Percentiles rank a stretch among this genome's conserved stretches.
phyloP scores from a whole-genome alignment of 2,888 invertebrate species.

The Diaphora mendica region DNA sequence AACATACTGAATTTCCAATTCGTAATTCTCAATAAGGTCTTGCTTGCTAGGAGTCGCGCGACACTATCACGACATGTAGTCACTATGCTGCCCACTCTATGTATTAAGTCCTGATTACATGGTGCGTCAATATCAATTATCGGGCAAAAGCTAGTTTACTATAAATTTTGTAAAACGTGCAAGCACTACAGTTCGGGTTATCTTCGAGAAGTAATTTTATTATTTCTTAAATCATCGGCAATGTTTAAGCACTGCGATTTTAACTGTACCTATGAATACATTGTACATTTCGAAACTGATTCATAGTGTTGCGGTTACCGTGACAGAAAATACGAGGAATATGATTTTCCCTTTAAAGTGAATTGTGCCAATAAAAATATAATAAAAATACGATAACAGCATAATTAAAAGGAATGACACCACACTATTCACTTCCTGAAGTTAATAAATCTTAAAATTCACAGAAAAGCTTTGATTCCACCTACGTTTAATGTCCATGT shows the following conservation, averaged over 20 bases:
- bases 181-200: neutral
- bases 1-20: constrained; percentile 53
- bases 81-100: constrained; percentile 67
- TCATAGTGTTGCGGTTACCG: neutral
- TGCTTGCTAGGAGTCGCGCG: constrained; percentile 62
- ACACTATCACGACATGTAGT: constrained; percentile 72
- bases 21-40: constrained; percentile 71
- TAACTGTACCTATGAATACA: neutral
- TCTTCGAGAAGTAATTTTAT: neutral
- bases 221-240: neutral
- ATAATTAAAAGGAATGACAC: neutral
- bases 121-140: neutral
- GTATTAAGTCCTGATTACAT: constrained; percentile 51
- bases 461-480: constrained; percentile 20
- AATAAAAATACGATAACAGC: neutral
- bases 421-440: neutral
- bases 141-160: no score
- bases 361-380: neutral
- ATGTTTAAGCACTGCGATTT: neutral
- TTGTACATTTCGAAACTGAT: neutral
- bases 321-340: neutral
- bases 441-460: constrained; percentile 18
- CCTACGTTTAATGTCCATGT: constrained; percentile 55
- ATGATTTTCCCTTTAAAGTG: neutral
- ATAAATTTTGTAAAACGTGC: no score